Conservation (phyloP, 37 sponge, comb jelly and placozoan species). For the Theonella swinhoei region DNA sequence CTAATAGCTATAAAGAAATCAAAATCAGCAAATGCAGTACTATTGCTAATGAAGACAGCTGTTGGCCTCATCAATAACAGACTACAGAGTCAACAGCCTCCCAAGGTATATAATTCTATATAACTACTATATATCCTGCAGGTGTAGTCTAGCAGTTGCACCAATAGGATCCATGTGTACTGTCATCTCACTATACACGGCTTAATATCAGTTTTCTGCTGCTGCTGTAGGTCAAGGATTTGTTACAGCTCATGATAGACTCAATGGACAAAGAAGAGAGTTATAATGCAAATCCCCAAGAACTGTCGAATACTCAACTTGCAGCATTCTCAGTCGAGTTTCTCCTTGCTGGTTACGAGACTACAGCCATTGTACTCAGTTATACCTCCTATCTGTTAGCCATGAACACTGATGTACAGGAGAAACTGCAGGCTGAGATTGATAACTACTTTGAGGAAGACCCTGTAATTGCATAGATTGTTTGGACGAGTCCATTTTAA, state of each 20-base stretch:
- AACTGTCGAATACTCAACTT: constrained; percentile 58
- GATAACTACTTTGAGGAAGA: constrained; percentile 55
- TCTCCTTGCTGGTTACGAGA: constrained; percentile 86
- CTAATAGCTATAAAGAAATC: background rate
- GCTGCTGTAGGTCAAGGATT: constrained; percentile 68
- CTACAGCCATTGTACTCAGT: constrained; percentile 68
- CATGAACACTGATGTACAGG: constrained; percentile 65
- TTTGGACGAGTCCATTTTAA: background rate
- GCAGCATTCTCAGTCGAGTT: constrained; percentile 50
- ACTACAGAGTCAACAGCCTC: background rate
- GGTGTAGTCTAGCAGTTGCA: background rate
- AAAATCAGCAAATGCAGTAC: background rate
- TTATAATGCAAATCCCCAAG: background rate
- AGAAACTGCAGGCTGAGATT: constrained; percentile 64
- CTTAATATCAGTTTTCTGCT: no score
- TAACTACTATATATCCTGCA: background rate
- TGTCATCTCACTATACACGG: no score
- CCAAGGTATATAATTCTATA: background rate
- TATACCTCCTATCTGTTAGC: constrained; percentile 76
- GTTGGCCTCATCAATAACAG: constrained; percentile 11
- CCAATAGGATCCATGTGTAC: no score
- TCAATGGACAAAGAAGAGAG: constrained; percentile 33
- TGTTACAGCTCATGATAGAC: constrained; percentile 72
- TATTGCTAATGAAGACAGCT: constrained; percentile 5
- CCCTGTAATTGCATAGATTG: constrained; percentile 42